These are phyloP conservation scores for Sebastes fasciatus DNA, from an alignment of 2,113 vertebrate genomes.

Conservation along the genomic window DNA sequence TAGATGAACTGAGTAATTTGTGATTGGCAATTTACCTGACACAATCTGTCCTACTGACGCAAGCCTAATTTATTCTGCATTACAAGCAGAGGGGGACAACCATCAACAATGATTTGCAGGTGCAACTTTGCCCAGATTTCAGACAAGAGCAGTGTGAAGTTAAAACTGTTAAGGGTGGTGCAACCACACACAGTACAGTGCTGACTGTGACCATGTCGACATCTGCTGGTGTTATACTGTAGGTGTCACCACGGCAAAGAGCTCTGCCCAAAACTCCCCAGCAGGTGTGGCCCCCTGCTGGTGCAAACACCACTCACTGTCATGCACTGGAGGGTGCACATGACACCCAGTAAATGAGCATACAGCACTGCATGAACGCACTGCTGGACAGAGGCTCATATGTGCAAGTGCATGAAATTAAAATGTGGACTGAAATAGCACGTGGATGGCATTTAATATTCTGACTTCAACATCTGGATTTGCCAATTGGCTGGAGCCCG, in stretches of 20 bases:
- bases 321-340: constrained; percentile 11
- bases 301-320: constrained; percentile 13
- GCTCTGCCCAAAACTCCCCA: constrained; percentile 1
- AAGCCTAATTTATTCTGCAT: not conserved
- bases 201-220: constrained; percentile 23
- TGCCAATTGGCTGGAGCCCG: not conserved
- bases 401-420: constrained; percentile 24
- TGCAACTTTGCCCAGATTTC: not conserved
- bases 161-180: not conserved
- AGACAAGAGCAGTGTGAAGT: not conserved
- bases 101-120: not conserved
- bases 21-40: not conserved
- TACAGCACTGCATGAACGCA: constrained; percentile 6
- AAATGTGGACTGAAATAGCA: constrained; percentile 5
- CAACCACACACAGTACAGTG: not conserved
- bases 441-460: not conserved
- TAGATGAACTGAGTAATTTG: not conserved
- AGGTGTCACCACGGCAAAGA: not conserved
- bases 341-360: constrained; percentile 1
- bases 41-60: not conserved
- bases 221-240: constrained; percentile 43
- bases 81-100: not conserved
- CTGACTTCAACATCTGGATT: constrained; percentile 5
- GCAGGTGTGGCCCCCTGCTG: constrained; percentile 42
- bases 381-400: not conserved